phyloP scores from a whole-genome alignment of 2,113 vertebrate genomes.

The Sinocyclocheilus anophthalmus region DNA sequence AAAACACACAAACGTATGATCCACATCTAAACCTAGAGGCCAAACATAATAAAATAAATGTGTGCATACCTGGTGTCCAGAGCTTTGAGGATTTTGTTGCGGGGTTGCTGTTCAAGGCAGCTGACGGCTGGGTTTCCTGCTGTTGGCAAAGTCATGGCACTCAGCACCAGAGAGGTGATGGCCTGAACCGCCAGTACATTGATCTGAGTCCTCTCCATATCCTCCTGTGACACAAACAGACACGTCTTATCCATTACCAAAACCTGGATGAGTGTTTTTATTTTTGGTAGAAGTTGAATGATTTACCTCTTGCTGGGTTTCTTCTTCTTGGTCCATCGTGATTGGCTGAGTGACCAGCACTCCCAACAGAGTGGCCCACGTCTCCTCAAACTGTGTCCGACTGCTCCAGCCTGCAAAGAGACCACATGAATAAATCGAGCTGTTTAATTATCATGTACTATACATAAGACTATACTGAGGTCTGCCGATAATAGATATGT shows the following conservation, averaged over 20 bases:
- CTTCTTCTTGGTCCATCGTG: conserved; percentile 90
- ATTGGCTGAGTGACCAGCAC: conserved; percentile 97
- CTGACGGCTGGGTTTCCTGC: conserved; percentile 96
- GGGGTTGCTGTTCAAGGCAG: conserved; percentile 95
- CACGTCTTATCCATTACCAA: neutral
- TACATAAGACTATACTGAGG: too few relatives aligned
- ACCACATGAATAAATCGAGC: neutral
- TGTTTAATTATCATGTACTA: too few relatives aligned
- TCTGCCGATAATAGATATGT: too few relatives aligned
- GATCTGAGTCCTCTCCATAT: conserved; percentile 94
- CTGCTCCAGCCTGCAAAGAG: conserved; percentile 88
- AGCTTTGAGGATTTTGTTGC: conserved; percentile 94
- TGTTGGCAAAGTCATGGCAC: conserved; percentile 93
- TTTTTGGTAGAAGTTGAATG: neutral
- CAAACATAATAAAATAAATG: neutral
- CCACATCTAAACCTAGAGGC: neutral
- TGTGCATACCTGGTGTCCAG: conserved; percentile 88
- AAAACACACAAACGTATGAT: neutral
- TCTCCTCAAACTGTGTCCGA: conserved; percentile 98
- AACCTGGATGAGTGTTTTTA: neutral
- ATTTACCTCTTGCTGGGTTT: conserved; percentile 88
- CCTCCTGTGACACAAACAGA: conserved; percentile 79
- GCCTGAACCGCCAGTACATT: conserved; percentile 95
- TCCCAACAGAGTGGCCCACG: conserved; percentile 95
- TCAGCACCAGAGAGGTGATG: conserved; percentile 97